phyloP scores from a whole-genome alignment of 2,888 invertebrate species.

The Pheosia gnoma region DNA sequence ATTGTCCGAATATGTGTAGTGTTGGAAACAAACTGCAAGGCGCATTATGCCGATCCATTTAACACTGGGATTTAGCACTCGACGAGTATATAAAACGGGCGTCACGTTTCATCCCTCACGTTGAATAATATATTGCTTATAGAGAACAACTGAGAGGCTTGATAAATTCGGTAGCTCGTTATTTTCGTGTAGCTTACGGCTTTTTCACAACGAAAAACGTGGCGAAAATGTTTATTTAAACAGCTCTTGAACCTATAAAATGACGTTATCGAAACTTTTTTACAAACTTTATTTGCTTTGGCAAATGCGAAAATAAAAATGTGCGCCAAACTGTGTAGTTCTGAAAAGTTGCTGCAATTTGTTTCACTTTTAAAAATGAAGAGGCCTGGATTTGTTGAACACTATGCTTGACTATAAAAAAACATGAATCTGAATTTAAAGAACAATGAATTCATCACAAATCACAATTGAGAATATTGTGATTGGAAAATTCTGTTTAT shows the following conservation, averaged over 20 bases:
- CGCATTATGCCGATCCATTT: slow-evolving; percentile 46
- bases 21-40: slow-evolving; percentile 27
- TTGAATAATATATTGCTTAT: slow-evolving; percentile 9
- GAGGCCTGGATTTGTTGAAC: not conserved
- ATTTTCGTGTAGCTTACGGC: slow-evolving; percentile 1
- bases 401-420: not conserved
- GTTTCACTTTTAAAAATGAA: not conserved
- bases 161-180: not conserved
- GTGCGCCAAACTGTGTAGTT: not conserved
- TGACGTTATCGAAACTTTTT: not conserved
- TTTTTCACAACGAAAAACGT: not conserved
- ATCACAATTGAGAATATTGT: too few relatives aligned
- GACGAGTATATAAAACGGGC: slow-evolving; percentile 37
- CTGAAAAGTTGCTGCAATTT: not conserved
- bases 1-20: slow-evolving; percentile 25
- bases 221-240: slow-evolving; percentile 8
- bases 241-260: not conserved
- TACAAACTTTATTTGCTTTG: slow-evolving; percentile 2
- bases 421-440: not conserved
- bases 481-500: too few relatives aligned
- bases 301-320: not conserved
- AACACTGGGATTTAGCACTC: slow-evolving; percentile 42
- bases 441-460: not conserved
- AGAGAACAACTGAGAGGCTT: slow-evolving; percentile 10
- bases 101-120: slow-evolving; percentile 15